These are phyloP conservation scores for Ruditapes philippinarum DNA, from an alignment of 1,140 invertebrate genomes.

Conservation along the genomic window DNA sequence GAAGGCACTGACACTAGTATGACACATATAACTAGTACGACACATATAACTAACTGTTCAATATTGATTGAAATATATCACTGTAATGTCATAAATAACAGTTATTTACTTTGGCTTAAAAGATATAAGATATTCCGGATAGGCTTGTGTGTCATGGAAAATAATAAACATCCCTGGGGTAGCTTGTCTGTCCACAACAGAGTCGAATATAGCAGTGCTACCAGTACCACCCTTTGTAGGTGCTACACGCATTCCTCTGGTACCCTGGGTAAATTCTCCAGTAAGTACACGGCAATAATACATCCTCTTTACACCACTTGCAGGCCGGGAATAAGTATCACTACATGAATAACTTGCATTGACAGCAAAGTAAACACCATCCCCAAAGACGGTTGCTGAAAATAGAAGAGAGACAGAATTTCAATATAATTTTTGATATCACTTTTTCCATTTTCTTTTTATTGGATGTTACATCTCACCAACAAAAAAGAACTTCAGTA, in stretches of 20 bases:
- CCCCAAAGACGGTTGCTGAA: conserved; percentile 61
- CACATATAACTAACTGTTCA: too few relatives aligned
- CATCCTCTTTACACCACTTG: too few relatives aligned
- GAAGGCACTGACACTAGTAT: too few relatives aligned
- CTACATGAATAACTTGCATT: conserved; percentile 50
- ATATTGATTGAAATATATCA: too few relatives aligned
- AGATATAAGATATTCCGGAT: conserved; percentile 76
- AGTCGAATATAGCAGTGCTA: conserved; percentile 70
- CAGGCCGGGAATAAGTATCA: conserved; percentile 67
- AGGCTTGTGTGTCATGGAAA: too few relatives aligned
- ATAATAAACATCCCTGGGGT: conserved; percentile 76
- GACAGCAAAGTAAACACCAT: conserved; percentile 73
- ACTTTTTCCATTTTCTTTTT: too few relatives aligned
- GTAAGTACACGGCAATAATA: conserved; percentile 71
- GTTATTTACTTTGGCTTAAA: conserved; percentile 56
- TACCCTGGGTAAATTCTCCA: conserved; percentile 69
- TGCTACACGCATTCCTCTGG: conserved; percentile 54
- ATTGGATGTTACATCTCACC: too few relatives aligned
- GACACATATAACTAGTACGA: too few relatives aligned
- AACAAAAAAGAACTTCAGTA: too few relatives aligned
- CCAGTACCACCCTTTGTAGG: neutral
- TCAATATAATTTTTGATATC: too few relatives aligned
- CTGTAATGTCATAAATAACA: too few relatives aligned
- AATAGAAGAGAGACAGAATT: too few relatives aligned
- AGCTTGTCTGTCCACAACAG: conserved; percentile 66